Conservation (phyloP, 1,140 invertebrate species). For the Drosophila pallidifrons region DNA sequence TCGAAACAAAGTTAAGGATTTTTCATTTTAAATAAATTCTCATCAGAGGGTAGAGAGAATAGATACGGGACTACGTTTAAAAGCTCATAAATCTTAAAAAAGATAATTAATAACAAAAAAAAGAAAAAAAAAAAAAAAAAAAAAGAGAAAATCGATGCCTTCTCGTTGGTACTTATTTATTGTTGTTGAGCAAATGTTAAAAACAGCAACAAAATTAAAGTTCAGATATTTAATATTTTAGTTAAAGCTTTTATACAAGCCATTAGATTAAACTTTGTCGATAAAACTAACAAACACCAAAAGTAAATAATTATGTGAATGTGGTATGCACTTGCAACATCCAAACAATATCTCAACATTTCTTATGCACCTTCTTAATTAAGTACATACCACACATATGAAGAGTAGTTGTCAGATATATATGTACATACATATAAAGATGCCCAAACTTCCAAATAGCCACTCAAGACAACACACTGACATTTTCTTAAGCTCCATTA, state of each 20-base stretch:
- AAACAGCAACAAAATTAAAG: constrained; percentile 21
- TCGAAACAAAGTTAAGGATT: neutral
- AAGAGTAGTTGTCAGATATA: constrained; percentile 14
- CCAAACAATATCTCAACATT: constrained; percentile 47
- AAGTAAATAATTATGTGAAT: constrained; percentile 15
- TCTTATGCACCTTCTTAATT: constrained; percentile 45
- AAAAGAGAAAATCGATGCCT: constrained; percentile 24
- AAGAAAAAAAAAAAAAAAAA: constrained; percentile 33
- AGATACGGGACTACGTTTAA: constrained; percentile 39
- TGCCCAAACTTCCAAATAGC: no score
- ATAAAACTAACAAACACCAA: constrained; percentile 39
- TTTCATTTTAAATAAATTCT: neutral
- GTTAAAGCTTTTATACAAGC: constrained; percentile 60
- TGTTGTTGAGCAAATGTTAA: constrained; percentile 21
- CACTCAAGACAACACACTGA: constrained; percentile 10
- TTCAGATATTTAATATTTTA: constrained; percentile 39
- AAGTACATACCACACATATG: constrained; percentile 12
- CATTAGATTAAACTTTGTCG: constrained; percentile 40
- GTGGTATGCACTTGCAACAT: constrained; percentile 26
- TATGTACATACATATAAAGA: neutral
- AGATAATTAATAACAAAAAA: constrained; percentile 13
- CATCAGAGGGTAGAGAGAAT: constrained; percentile 20
- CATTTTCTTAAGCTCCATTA: constrained; percentile 14
- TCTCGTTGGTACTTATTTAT: constrained; percentile 40
- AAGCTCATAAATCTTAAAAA: constrained; percentile 71